Evolutionary conservation across 2,888 invertebrate species (phyloP).

Genomic region (Iphiclides podalirius): DNA sequence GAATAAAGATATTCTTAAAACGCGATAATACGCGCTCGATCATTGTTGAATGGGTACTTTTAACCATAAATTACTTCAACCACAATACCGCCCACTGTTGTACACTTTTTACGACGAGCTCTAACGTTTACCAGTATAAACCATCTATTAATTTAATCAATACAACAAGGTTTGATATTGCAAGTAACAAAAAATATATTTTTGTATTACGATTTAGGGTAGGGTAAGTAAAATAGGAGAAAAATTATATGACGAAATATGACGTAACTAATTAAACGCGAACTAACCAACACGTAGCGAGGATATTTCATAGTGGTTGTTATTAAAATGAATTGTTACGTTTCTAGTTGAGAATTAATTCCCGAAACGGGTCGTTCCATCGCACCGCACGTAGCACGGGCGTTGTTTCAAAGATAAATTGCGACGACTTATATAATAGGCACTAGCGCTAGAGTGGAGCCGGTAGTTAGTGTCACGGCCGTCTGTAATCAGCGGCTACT

Average conservation of each 20-base stretch:
- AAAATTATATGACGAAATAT: too few species aligned
- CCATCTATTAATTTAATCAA: too few species aligned
- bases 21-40: slow-evolving; percentile 9
- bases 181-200: too few species aligned
- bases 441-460: slow-evolving; percentile 24
- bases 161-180: too few species aligned
- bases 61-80: slow-evolving; percentile 12
- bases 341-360: slow-evolving; percentile 2
- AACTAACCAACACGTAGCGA: too few species aligned
- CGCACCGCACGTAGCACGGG: neutral
- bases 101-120: slow-evolving; percentile 9
- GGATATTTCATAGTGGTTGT: too few species aligned
- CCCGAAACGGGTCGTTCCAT: slow-evolving; percentile 9
- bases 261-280: too few species aligned
- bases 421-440: slow-evolving; percentile 32
- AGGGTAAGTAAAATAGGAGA: too few species aligned
- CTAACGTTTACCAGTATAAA: too few species aligned
- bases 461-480: slow-evolving; percentile 32
- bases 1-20: neutral
- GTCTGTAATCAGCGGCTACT: slow-evolving; percentile 40
- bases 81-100: slow-evolving; percentile 8
- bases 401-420: slow-evolving; percentile 32
- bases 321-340: slow-evolving; percentile 4
- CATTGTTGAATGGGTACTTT: slow-evolving; percentile 23
- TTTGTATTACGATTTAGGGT: too few species aligned